Conservation (phyloP, 2,113 vertebrate genomes). For the Nycticryphes semicollaris region DNA sequence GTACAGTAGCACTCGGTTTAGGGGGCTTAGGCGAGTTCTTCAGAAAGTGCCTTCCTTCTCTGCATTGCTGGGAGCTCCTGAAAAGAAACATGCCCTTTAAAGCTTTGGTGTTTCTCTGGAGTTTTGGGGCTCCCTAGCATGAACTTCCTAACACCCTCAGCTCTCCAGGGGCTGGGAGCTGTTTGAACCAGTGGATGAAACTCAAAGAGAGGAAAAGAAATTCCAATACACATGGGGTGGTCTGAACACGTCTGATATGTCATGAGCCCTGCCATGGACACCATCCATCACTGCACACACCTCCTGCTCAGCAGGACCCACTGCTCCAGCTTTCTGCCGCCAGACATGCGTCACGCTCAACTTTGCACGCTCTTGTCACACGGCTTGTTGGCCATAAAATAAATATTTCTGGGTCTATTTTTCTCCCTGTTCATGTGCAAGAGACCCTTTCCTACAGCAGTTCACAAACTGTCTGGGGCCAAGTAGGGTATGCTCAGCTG, state of each 20-base stretch:
- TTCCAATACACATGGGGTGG: fast-evolving
- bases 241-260: conserved; percentile 53
- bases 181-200: neutral
- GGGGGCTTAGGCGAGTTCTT: neutral
- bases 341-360: fast-evolving
- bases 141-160: neutral
- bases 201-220: neutral
- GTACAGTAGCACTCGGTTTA: conserved; percentile 49
- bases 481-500: neutral
- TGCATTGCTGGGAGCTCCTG: neutral
- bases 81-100: conserved; percentile 11
- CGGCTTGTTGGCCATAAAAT: neutral
- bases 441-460: conserved; percentile 31
- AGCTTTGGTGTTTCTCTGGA: neutral
- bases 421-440: neutral
- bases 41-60: conserved; percentile 29
- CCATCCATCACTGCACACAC: neutral
- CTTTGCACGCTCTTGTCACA: neutral
- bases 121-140: neutral
- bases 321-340: neutral
- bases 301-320: neutral
- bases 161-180: neutral
- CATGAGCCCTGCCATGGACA: neutral
- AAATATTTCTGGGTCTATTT: neutral
- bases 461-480: neutral